Conservation (phyloP, 2,888 invertebrate genomes). For the Vesta saturnalis region DNA sequence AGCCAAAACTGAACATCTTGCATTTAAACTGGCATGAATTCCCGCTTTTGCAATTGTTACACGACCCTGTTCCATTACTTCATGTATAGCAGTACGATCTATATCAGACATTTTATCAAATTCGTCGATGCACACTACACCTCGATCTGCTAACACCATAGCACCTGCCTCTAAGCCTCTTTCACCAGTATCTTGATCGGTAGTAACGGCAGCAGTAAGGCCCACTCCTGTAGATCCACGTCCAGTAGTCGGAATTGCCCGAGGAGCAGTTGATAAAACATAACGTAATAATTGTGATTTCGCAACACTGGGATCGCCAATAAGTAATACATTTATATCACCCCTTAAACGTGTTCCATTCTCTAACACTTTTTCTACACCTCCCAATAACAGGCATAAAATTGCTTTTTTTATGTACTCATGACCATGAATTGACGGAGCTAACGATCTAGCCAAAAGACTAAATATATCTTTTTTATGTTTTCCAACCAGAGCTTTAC, state of each 20-base stretch:
- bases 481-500: slow-evolving; percentile 82
- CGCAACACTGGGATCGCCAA: slow-evolving; percentile 99
- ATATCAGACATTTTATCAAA: slow-evolving; percentile 99
- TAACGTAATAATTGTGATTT: slow-evolving; percentile 96
- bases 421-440: slow-evolving; percentile 98
- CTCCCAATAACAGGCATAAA: slow-evolving; percentile 92
- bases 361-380: slow-evolving; percentile 91
- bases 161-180: slow-evolving; percentile 93
- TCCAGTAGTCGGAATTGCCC: slow-evolving; percentile 97
- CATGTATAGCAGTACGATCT: slow-evolving; percentile 98
- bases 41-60: slow-evolving; percentile 99
- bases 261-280: slow-evolving; percentile 92
- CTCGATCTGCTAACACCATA: slow-evolving; percentile 99
- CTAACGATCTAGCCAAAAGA: slow-evolving; percentile 88
- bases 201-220: slow-evolving; percentile 97
- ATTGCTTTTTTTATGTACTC: slow-evolving; percentile 97
- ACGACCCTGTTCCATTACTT: slow-evolving; percentile 99
- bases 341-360: slow-evolving; percentile 93
- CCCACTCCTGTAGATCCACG: slow-evolving; percentile 98
- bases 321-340: slow-evolving; percentile 69
- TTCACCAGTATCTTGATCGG: slow-evolving; percentile 88
- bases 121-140: slow-evolving; percentile 97
- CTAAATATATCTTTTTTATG: slow-evolving; percentile 86
- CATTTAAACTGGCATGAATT: slow-evolving; percentile 97
- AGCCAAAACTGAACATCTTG: slow-evolving; percentile 96